Evolutionary conservation across 2,113 vertebrate species (phyloP), one percentile per base, ranked within the genome.

Genomic region (Lynx canadensis): DNA sequence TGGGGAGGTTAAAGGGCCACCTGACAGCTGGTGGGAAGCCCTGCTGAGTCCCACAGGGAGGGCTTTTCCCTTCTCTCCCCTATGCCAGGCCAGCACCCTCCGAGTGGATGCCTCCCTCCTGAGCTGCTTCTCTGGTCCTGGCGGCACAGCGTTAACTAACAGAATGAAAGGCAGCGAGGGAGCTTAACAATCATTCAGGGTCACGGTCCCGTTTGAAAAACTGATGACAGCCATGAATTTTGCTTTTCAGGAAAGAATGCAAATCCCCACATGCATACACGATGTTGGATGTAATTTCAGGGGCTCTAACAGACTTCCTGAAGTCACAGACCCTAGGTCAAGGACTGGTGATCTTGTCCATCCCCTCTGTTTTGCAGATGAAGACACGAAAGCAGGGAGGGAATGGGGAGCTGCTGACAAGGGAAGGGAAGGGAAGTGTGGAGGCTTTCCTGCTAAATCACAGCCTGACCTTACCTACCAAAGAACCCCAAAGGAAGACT

Each of bases 21-120:
- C 86, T 96, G 97, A 87, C 79, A 97, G 96, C 95, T 95, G 96
- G 73, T 81, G 86, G 65, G 76, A 87, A 92, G 93, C 93, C 86
- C 31, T 14, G 52, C 45, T 1, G 52, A 48, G 68, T 8, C 81
- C 94, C 91, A 68, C 21, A n/a, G 90, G 81, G 87, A 80, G 78
- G 76, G 33, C 18, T 66, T 63, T 73, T 33, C 76, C 89, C 52
- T n/a, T 14, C 52, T 60, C 18, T 73, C 36, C 82, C 86, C 71
- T 38, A 6, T 2, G 1, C 68, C 16, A 23, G 60, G 50, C 82
- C 41, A 66, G 81, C 41, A 18, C 52, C 66, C 69, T 83, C 65
- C 7, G 1, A 21, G 55, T 11, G 91, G 55, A 68, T 5, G 81
- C 25, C 71, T 69, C n/a, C 10, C 48, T 85, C 71, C 13, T 0